Percentiles rank a stretch among this genome's conserved stretches.
Evolutionary conservation across 2,888 invertebrate genomes (phyloP).

Genomic region (Cantharis flavilabris): DNA sequence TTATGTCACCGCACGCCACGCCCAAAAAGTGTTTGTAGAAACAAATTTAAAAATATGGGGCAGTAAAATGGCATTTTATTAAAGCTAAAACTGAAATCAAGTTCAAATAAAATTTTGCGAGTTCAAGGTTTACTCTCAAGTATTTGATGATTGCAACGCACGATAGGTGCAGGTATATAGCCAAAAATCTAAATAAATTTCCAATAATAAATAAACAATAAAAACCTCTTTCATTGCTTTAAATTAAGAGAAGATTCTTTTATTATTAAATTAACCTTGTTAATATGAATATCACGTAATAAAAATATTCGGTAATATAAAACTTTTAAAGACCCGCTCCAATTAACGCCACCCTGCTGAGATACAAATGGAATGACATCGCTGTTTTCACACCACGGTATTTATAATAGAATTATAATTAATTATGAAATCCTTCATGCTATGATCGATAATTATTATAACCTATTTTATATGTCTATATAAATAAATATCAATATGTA

Average conservation of each 20-base stretch:
- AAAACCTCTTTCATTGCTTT: neutral
- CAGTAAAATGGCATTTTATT: neutral
- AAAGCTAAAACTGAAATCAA: neutral
- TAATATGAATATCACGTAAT: neutral
- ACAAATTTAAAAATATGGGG: neutral
- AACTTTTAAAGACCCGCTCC: conserved; percentile 20
- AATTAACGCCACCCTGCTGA: conserved; percentile 35
- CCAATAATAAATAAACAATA: neutral
- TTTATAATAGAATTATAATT: conserved; percentile 39
- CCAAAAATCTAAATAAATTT: neutral
- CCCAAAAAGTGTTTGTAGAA: neutral
- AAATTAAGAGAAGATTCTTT: neutral
- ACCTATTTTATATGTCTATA: neutral
- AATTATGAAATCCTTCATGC: conserved; percentile 23
- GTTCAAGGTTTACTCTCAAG: neutral
- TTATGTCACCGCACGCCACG: neutral
- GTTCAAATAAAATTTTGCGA: neutral
- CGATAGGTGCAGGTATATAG: neutral
- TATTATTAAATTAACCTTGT: neutral
- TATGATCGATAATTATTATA: conserved; percentile 16
- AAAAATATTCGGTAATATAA: conserved; percentile 9
- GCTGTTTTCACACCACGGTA: conserved; percentile 34
- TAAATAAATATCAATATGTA: neutral
- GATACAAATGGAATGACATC: conserved; percentile 39
- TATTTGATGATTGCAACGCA: neutral